phyloP scores from a whole-genome alignment of 2,888 invertebrate species.

The Athetis lepigone region DNA sequence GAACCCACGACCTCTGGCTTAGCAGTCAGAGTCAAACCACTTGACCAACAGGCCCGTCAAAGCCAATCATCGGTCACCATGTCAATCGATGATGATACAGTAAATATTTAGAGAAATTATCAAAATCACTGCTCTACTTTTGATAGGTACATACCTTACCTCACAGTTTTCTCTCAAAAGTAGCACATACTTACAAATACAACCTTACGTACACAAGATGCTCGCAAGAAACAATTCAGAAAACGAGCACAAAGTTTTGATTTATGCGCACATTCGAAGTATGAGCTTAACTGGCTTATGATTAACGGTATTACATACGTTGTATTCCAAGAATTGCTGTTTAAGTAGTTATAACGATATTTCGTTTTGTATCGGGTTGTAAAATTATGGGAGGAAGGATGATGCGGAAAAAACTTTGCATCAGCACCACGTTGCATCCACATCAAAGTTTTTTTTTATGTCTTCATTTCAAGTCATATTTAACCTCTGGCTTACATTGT shows the following conservation, averaged over 20 bases:
- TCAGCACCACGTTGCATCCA: too few species aligned
- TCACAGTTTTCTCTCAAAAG: not conserved
- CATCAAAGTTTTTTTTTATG: too few species aligned
- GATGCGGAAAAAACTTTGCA: not conserved
- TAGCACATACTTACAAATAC: conserved; percentile 26
- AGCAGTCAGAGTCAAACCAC: too few species aligned
- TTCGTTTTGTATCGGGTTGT: conserved; percentile 51
- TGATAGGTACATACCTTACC: not conserved
- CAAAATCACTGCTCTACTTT: not conserved
- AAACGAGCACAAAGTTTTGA: conserved; percentile 64
- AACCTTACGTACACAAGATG: conserved; percentile 25
- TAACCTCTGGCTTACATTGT: too few species aligned
- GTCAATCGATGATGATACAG: too few species aligned
- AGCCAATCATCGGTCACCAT: too few species aligned
- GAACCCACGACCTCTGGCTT: too few species aligned
- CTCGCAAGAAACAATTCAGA: conserved; percentile 39
- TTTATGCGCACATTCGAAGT: conserved; percentile 64
- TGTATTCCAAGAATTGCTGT: conserved; percentile 56
- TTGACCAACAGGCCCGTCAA: too few species aligned
- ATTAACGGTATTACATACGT: conserved; percentile 65
- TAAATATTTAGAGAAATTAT: too few species aligned
- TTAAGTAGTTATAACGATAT: conserved; percentile 57
- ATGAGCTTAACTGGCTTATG: conserved; percentile 60
- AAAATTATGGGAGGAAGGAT: conserved; percentile 20
- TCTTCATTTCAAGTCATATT: too few species aligned